Evolutionary conservation across 1,140 invertebrate species (phyloP).

Genomic region (Portunus trituberculatus): DNA sequence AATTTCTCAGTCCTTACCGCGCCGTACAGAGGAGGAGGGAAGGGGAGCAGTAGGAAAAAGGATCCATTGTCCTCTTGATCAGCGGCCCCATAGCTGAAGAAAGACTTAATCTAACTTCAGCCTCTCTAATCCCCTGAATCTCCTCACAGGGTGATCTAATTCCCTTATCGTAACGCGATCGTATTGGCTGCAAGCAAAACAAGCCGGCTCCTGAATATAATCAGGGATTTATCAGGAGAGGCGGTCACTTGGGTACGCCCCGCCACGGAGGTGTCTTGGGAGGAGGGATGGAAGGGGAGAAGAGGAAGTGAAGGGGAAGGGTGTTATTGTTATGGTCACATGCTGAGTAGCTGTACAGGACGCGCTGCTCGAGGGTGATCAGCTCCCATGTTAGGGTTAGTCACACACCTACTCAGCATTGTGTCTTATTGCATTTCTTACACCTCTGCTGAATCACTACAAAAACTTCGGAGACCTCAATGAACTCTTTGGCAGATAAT

Average conservation of each 20-base stretch:
- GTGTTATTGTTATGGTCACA: not conserved
- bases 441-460: too few species aligned
- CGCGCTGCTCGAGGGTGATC: too few species aligned
- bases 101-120: slow-evolving; percentile 70
- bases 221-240: slow-evolving; percentile 52
- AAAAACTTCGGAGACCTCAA: too few species aligned
- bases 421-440: too few species aligned
- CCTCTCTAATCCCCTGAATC: slow-evolving; percentile 68
- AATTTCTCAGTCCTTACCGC: too few species aligned
- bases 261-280: not conserved
- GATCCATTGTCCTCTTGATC: slow-evolving; percentile 28
- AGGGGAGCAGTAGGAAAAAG: not conserved
- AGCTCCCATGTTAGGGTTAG: too few species aligned
- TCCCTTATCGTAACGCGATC: slow-evolving; percentile 73
- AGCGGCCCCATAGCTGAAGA: slow-evolving; percentile 30
- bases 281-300: not conserved
- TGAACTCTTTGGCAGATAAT: too few species aligned
- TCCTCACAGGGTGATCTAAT: slow-evolving; percentile 72
- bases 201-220: slow-evolving; percentile 51
- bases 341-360: not conserved
- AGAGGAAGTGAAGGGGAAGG: not conserved
- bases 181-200: slow-evolving; percentile 73
- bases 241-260: not conserved
- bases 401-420: too few species aligned
- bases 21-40: not conserved